Base-by-base conservation (phyloP, 2,797 vertebrate genomes). In the Antrozous pallidus region DNA sequence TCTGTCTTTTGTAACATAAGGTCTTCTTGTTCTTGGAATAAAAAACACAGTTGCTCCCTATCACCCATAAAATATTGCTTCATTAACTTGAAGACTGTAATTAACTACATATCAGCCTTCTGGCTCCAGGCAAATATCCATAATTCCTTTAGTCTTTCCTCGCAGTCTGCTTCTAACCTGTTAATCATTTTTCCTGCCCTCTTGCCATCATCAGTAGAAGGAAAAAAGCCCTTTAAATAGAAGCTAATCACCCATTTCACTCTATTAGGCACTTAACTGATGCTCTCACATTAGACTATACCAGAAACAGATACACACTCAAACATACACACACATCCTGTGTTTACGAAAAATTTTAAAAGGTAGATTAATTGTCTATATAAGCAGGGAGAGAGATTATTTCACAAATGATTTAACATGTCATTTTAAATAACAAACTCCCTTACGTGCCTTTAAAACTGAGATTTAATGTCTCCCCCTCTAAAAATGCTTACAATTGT, bases 11-110 rank as follows among this genome's bases (percentile, higher is more conserved):
- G 67, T 84, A 92, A 75, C 73, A 54, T 92, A 84, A 83, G 86
- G 78, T 61, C 88, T 84, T 94, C 90, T 93, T 95, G 91, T 94
- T 96, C 91, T 82, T 91, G 22, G 86, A 87, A 92, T 90, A 82
- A 91, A 93, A 94, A 92, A 79, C 74, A 89, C 92, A 87, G 77
- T 95, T 88, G 95, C 83, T 96, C 65, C 87, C 71, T 70, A 84
- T 94, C 84, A 90, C 80, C 90, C 89, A 96, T 96, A 94, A 97
- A 97, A 96, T 97, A 97, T 96, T 96, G 96, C 96, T 96, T 96
- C 97, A 97, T 97, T 97, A 97, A 96, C 94, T 96, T 96, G 96
- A 96, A 96, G 96, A 94, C 94, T 87, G 86, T 97, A 96, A 97
- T 97, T 96, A 97, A 95, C 96, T 93, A 91, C 80, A 56, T 94